Percentiles rank a stretch among this genome's conserved stretches.
phyloP scores from a whole-genome alignment of 2,888 invertebrate genomes.

The Chloroclysta siterata region DNA sequence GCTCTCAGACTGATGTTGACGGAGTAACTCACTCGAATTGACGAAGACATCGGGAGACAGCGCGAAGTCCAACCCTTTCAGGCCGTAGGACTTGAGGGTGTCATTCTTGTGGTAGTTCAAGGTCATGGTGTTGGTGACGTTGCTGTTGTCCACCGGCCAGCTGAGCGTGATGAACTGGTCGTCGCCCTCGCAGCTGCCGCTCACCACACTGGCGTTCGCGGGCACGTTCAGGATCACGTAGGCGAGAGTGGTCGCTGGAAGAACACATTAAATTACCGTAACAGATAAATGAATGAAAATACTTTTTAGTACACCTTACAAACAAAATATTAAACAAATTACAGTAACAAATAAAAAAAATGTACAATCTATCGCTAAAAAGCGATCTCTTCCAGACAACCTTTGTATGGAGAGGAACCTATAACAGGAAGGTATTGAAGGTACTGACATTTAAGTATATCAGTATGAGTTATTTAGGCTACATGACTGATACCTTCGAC shows the following conservation, averaged over 20 bases:
- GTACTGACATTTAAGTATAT: too few relatives aligned
- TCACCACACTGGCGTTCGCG: conserved; percentile 52
- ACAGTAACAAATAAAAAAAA: not conserved
- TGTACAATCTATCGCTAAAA: too few relatives aligned
- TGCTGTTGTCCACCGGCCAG: conserved; percentile 51
- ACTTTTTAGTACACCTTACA: too few relatives aligned
- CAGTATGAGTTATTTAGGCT: too few relatives aligned
- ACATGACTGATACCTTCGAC: too few relatives aligned
- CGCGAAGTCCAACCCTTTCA: conserved; percentile 62
- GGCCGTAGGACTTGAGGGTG: conserved; percentile 62
- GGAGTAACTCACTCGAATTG: conserved; percentile 63
- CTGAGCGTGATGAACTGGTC: conserved; percentile 59
- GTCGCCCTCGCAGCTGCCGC: conserved; percentile 59
- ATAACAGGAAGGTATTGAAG: too few relatives aligned
- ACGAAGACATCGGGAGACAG: conserved; percentile 72
- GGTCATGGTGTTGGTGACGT: conserved; percentile 56
- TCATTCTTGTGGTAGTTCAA: conserved; percentile 62
- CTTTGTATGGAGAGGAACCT: too few relatives aligned
- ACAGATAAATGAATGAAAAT: too few relatives aligned
- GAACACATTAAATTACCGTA: not conserved
- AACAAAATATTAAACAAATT: too few relatives aligned
- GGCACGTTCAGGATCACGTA: conserved; percentile 66
- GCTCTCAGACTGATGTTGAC: not conserved
- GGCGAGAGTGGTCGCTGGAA: conserved; percentile 54
- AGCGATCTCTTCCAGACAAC: too few relatives aligned